A percentile compares a stretch with the other conserved stretches of the same genome.
Evolutionary conservation across 1,140 invertebrate genomes (phyloP).

Genomic region (Drosophila jambulina): DNA sequence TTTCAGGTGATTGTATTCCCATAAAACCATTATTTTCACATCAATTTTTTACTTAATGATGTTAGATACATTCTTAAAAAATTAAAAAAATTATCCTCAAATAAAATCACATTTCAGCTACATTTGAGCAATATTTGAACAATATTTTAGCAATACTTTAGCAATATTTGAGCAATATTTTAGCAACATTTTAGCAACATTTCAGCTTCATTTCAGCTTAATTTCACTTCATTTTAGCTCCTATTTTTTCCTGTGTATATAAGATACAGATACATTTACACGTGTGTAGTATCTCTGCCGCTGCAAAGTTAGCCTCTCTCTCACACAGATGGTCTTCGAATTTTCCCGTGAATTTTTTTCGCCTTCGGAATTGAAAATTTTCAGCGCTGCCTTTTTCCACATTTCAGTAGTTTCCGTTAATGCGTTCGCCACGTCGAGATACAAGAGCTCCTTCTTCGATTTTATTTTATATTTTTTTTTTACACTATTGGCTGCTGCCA

Average conservation of each 20-base stretch:
- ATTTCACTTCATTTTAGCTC: background rate
- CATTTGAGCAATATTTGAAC: too few relatives aligned
- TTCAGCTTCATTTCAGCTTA: background rate
- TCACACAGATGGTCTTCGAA: conserved; percentile 50
- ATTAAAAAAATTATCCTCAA: too few relatives aligned
- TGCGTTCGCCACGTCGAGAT: conserved; percentile 75
- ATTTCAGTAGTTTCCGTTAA: conserved; percentile 83
- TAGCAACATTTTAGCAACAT: too few relatives aligned
- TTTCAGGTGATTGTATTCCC: background rate
- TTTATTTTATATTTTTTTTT: conserved; percentile 29
- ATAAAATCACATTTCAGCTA: background rate
- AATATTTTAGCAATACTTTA: background rate
- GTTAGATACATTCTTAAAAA: background rate
- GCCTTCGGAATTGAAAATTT: conserved; percentile 73
- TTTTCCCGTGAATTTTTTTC: conserved; percentile 41
- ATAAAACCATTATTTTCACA: background rate
- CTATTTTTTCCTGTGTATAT: background rate
- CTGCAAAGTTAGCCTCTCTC: conserved; percentile 47
- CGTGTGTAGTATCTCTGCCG: conserved; percentile 24
- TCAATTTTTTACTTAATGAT: too few relatives aligned
- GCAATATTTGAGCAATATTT: background rate
- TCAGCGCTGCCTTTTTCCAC: conserved; percentile 73
- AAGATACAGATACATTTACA: conserved; percentile 11
- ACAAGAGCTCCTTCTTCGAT: conserved; percentile 22
- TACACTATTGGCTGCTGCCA: conserved; percentile 1